Evolutionary conservation across 1,140 invertebrate genomes (phyloP), one percentile per base, ranked within the genome.

Genomic region (Ostrea denselamellosa): DNA sequence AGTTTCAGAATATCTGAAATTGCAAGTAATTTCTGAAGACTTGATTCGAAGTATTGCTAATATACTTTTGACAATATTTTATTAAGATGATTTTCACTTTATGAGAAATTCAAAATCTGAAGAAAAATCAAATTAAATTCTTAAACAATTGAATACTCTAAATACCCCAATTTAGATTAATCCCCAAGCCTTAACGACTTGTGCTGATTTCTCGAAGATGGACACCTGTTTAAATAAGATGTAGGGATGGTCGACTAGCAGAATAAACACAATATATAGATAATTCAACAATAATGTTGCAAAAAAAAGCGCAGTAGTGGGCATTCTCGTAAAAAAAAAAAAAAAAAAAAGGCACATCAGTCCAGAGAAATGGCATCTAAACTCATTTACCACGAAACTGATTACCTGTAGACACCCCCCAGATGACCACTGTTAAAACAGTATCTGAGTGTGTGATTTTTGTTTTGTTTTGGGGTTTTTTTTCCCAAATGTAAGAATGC

Each of bases 161-260:
- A 62, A 56, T 44, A 25, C 25, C 8, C 68, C 22, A 22, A 28
- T 14, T 17, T 77, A 25, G 28, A 77, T 28, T 77, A 10, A 77
- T 25, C 25, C 68, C 10, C 28, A 34, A 25, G 68, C 68, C 25
- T 10, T 25, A 25, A 34, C 28, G 17, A 8, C 25, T 71, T 12
- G 5, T 77, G 9, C 12, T 14, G 22, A 71, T 77, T 77, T 77
- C 68, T 34, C 22, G 68, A 77, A 77, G 68, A 22, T 77, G 68
- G 68, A 77, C 68, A 77, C 68, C 68, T 77, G 68, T 77, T 77
- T 28, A 77, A 77, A 34, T 77, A 77, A 22, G 68, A 77, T 77
- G 22, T 34, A 5, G 68, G 68, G 25, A 77, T 77, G 68, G 68
- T 77, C 4, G 12, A 25, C 9, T 28, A 77, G 68, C 10, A 77